These are phyloP conservation scores for Cyphomyrus discorhynchus DNA, from an alignment of 2,113 vertebrate genomes.

Conservation along the genomic window DNA sequence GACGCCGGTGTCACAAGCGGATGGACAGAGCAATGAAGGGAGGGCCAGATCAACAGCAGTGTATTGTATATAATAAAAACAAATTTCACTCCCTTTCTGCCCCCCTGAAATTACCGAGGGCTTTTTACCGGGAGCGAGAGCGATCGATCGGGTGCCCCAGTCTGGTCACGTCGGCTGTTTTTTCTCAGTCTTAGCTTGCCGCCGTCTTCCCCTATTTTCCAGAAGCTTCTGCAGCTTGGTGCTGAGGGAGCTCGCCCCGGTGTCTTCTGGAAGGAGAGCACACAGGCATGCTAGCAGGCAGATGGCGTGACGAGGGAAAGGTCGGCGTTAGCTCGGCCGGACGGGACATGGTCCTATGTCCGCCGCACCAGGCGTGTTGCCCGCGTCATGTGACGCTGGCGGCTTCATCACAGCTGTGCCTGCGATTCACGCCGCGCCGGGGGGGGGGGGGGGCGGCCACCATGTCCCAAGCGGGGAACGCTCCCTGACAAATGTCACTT, in stretches of 20 bases:
- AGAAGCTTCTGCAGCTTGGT: constrained; percentile 22
- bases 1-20: neutral
- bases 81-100: neutral
- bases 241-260: constrained; percentile 9
- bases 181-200: constrained; percentile 27
- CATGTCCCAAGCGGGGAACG: neutral
- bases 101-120: neutral
- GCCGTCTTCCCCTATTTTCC: constrained; percentile 39
- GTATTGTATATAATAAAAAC: neutral
- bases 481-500: constrained; percentile 1
- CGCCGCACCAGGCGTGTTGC: neutral
- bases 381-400: neutral
- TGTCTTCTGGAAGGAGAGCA: constrained; percentile 36
- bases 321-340: constrained; percentile 13
- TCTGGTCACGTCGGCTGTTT: constrained; percentile 28
- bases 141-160: constrained; percentile 13
- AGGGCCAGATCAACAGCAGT: neutral
- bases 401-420: neutral
- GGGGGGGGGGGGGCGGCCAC: neutral
- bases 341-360: neutral
- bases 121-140: constrained; percentile 9
- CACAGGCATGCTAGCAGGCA: constrained; percentile 35
- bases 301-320: constrained; percentile 52
- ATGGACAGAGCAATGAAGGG: neutral
- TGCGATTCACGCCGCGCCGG: neutral